A percentile compares a stretch with the other conserved stretches of the same genome.
Evolutionary conservation across 1,140 invertebrate species (phyloP).

Genomic region (Drosophila santomea): DNA sequence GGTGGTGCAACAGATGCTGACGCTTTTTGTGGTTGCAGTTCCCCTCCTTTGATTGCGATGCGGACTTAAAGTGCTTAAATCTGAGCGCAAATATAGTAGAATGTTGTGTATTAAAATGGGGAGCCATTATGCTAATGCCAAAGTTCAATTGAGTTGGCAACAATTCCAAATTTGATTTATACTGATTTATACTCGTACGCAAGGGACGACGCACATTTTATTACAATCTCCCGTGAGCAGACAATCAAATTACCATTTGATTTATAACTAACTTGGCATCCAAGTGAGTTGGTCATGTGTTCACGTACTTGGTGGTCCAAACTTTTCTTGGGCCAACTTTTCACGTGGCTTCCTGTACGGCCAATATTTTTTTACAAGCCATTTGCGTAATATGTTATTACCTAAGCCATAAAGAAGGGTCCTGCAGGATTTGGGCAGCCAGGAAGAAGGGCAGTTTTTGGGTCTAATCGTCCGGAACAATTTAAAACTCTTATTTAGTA

Average conservation of each 20-base stretch:
- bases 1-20: conserved; percentile 63
- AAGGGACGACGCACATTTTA: conserved; percentile 39
- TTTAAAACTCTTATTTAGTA: conserved; percentile 54
- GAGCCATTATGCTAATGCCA: conserved; percentile 29
- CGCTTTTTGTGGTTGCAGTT: conserved; percentile 36
- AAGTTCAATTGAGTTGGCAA: conserved; percentile 45
- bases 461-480: conserved; percentile 52
- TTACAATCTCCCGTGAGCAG: conserved; percentile 30
- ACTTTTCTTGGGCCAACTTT: conserved; percentile 33
- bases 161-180: conserved; percentile 45
- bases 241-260: conserved; percentile 43
- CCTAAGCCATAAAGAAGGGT: conserved; percentile 54
- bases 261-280: conserved; percentile 43
- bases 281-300: conserved; percentile 26
- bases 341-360: conserved; percentile 30
- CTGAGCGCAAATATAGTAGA: neutral
- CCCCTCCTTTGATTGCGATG: neutral
- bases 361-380: conserved; percentile 61
- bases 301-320: conserved; percentile 19
- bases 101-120: neutral
- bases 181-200: neutral
- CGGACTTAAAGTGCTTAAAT: conserved; percentile 52
- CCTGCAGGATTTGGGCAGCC: conserved; percentile 6
- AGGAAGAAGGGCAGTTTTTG: conserved; percentile 22
- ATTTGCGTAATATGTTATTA: conserved; percentile 67